Evolutionary conservation across 92 coral and sea anemone species (phyloP), one percentile per base, ranked within the genome.

Genomic region (Phenganax marumi): DNA sequence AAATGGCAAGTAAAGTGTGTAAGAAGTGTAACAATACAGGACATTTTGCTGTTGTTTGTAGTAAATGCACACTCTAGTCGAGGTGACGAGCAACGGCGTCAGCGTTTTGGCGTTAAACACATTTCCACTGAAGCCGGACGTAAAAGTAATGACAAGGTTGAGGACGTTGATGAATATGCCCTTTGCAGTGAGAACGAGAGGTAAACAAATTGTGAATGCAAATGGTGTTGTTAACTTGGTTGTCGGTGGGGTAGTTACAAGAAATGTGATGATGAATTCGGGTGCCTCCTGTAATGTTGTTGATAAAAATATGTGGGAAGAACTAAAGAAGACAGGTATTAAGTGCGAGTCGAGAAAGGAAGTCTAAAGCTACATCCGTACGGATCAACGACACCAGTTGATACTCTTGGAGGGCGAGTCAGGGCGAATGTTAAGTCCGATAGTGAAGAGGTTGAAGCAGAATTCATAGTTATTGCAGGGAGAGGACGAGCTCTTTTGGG

Each of bases 31-130:
- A 77, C 13, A 50, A 17, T 17, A 68, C 50, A 73, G 88, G 88
- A 8, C 88, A 85, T 85, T 85, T 85, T 73, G 70, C 58, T 71
- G 79, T 56, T 82, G 68, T 56, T 65, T 85, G 88, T 78, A 69
- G 77, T 17, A 52, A n/a, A n/a, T n/a, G n/a, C n/a, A n/a, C n/a
- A n/a, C n/a, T n/a, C n/a, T n/a, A n/a, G n/a, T n/a, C 65, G 60
- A 72, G 47, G 17, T 19, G 22, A 57, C 54, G 53, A 68, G 76
- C 17, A 18, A 26, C 65, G 51, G 52, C 63, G 56, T 68, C 52
- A 69, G 23, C n/a, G 24, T n/a, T n/a, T n/a, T n/a, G n/a, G n/a
- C n/a, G n/a, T n/a, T n/a, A n/a, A n/a, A n/a, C n/a, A n/a, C n/a
- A n/a, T n/a, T n/a, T n/a, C n/a, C n/a, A n/a, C n/a, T n/a, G 68